A percentile compares a stretch with the other conserved stretches of the same genome.
Evolutionary conservation across 2,113 vertebrate genomes (phyloP).

Genomic region (Hypocryptadius cinnamomeus): DNA sequence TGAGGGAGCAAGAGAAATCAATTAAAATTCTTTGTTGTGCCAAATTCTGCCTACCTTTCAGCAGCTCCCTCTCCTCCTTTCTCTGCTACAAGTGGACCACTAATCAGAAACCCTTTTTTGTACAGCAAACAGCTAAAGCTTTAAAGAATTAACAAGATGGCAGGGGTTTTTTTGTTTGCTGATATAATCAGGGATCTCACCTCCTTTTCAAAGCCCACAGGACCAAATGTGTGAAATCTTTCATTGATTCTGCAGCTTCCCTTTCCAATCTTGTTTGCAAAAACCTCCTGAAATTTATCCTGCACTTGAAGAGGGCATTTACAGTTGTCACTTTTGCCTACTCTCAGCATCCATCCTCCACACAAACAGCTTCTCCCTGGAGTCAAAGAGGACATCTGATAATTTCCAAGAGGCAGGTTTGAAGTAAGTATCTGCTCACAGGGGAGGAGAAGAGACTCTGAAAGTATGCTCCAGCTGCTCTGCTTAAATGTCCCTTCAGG

Average conservation of each 20-base stretch:
- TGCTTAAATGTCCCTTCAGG: not conserved
- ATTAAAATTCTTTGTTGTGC: not conserved
- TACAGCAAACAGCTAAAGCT: not conserved
- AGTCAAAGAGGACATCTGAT: not conserved
- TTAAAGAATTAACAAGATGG: constrained; percentile 13
- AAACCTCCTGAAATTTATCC: constrained; percentile 23
- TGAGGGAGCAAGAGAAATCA: not conserved
- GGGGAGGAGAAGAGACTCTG: not conserved
- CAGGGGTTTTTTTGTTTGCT: not conserved
- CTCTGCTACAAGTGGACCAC: not conserved
- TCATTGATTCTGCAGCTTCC: constrained; percentile 20
- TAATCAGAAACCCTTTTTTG: not conserved
- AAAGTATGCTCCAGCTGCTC: not conserved
- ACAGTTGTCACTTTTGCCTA: constrained; percentile 28
- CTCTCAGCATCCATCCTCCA: not conserved
- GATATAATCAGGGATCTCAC: not conserved
- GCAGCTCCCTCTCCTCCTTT: not conserved
- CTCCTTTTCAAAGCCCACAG: constrained; percentile 4
- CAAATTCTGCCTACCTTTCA: not conserved
- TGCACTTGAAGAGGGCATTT: not conserved
- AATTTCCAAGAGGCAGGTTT: not conserved
- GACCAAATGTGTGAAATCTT: constrained; percentile 7
- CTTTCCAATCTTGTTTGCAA: constrained; percentile 23
- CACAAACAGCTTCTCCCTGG: not conserved
- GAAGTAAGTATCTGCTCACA: not conserved